These are phyloP conservation scores for Palythoa grandiflora DNA, from an alignment of 92 coral and sea anemone species.

Conservation along the genomic window DNA sequence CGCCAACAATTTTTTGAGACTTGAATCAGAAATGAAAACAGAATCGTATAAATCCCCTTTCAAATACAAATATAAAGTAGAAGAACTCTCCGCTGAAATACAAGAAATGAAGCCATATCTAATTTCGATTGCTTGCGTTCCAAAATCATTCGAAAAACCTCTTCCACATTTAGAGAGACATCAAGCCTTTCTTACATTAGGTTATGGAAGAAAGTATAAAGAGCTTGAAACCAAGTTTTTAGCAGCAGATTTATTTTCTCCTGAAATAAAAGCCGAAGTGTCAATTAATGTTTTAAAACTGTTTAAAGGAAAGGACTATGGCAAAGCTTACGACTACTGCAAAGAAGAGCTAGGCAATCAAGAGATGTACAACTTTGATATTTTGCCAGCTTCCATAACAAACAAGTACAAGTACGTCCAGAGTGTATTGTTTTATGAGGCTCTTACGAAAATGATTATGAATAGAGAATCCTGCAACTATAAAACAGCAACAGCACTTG, in stretches of 20 bases:
- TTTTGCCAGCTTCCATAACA: background rate
- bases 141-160: background rate
- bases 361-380: background rate
- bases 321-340: background rate
- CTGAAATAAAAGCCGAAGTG: background rate
- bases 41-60: background rate
- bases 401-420: too few relatives aligned
- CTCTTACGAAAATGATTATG: background rate
- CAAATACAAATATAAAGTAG: background rate
- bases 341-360: background rate
- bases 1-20: background rate
- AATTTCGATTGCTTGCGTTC: background rate
- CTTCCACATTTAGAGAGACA: slow-evolving; percentile 4
- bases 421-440: slow-evolving; percentile 9
- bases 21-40: background rate
- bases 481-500: background rate
- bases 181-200: background rate
- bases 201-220: background rate
- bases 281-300: background rate
- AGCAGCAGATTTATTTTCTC: background rate
- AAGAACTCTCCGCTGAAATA: background rate
- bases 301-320: too few relatives aligned
- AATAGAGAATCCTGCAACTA: too few relatives aligned
- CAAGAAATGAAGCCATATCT: slow-evolving; percentile 14
- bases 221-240: background rate